Evolutionary conservation across 2,888 invertebrate genomes (phyloP), one percentile per base, ranked within the genome.

Genomic region (Ceramica pisi): DNA sequence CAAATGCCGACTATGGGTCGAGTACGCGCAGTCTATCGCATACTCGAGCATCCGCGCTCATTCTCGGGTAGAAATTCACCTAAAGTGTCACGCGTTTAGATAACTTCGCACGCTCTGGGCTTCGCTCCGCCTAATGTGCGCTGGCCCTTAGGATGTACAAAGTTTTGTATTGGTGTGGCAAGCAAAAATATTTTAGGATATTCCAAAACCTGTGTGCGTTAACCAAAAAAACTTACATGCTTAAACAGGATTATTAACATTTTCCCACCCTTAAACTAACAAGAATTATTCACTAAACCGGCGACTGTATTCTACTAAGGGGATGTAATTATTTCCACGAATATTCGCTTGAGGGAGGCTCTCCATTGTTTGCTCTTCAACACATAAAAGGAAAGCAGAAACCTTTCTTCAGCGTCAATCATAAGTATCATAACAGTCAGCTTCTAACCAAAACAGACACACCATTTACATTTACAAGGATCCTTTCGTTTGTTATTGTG

Each of bases 361-460:
- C 16, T 50, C 19, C 57, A 62, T 70, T 78, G 80, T 79, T 72
- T 72, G 53, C 56, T 64, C 56, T 67, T 46, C 48, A 67, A 68
- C 53, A 75, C 41, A 55, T 79, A 53, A 74, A 83, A 73, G 75
- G 61, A 55, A 48, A 10, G 19, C 66, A 60, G 57, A 21, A 70
- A 38, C 53, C 59, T 53, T 53, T 35, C 35, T 67, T 56, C 48
- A 67, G 35, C 31, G 67, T 80, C 80, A 80, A 67, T 83, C 83
- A 79, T 62, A 62, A 31, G 67, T 73, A 67, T 83, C 83, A 79
- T 62, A 62, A 23, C 50, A 80, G 65, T 71, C 59, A 12, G 64
- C 35, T 23, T 50, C 56, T 57, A 38, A 60, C 10, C 50, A 46
- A 70, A 78, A 66, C 59, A 66, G 65, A 41, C 57, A 23, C 31